Evolutionary conservation across 92 coral and sea anemone genomes (phyloP).

Genomic region (Desmophyllum pertusum): DNA sequence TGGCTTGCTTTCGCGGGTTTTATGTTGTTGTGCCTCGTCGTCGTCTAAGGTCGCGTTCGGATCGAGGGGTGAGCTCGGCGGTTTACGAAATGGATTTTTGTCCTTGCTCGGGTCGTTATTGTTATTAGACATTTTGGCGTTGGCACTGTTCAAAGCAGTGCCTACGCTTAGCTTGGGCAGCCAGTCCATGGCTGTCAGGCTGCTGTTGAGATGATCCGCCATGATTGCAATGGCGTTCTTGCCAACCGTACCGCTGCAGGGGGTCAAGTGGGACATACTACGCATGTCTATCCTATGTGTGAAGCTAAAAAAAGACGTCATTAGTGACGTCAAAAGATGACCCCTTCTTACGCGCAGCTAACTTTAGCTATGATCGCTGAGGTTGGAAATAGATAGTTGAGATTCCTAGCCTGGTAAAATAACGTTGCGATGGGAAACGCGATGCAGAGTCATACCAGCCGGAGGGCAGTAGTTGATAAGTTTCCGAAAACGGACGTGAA

Average conservation of each 20-base stretch:
- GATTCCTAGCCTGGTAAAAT: not conserved
- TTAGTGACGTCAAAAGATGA: constrained; percentile 39
- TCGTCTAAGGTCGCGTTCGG: constrained; percentile 97
- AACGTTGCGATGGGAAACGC: not conserved
- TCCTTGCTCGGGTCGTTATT: constrained; percentile 79
- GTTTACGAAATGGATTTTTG: constrained; percentile 80
- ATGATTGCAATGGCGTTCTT: constrained; percentile 99
- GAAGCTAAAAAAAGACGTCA: constrained; percentile 45
- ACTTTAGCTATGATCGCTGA: too few species aligned
- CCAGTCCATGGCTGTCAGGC: constrained; percentile 99
- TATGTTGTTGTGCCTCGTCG: constrained; percentile 98
- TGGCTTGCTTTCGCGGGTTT: constrained; percentile 96
- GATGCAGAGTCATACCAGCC: too few species aligned
- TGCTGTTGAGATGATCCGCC: constrained; percentile 98
- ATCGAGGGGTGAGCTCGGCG: constrained; percentile 99
- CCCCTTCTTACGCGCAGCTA: not conserved
- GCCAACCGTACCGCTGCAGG: constrained; percentile 98
- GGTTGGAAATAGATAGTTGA: not conserved
- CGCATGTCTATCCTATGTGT: constrained; percentile 52
- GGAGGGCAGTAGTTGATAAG: too few species aligned
- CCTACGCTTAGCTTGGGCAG: constrained; percentile 99
- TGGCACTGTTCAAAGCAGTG: constrained; percentile 79
- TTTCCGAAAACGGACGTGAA: too few species aligned
- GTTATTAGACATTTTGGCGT: constrained; percentile 63
- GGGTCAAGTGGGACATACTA: constrained; percentile 59